Conservation (phyloP, 2,797 vertebrate genomes). For the Apogon hyalosoma region DNA sequence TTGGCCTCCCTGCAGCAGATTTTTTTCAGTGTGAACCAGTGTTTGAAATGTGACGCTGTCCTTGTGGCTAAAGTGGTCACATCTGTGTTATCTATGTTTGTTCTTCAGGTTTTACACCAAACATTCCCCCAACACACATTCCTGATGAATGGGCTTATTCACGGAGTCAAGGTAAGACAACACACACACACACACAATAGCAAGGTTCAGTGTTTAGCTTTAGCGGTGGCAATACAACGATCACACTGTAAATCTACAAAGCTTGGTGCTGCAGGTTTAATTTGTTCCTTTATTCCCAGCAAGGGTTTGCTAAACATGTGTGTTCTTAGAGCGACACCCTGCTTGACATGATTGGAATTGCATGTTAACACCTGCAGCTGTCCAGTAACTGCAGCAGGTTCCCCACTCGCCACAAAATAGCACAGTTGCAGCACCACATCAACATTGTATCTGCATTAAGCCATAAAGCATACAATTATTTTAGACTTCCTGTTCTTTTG, state of each 20-base stretch:
- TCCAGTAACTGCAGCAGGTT: slow-evolving; percentile 11
- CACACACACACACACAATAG: not conserved
- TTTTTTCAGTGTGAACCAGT: not conserved
- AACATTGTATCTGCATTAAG: not conserved
- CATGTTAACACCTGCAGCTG: slow-evolving; percentile 30
- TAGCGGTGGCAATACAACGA: too few species aligned
- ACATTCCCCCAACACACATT: slow-evolving; percentile 95
- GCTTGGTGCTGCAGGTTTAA: not conserved
- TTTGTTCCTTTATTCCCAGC: slow-evolving; percentile 5
- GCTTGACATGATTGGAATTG: slow-evolving; percentile 7
- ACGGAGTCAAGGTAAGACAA: slow-evolving; percentile 90
- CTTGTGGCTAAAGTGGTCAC: slow-evolving; percentile 19
- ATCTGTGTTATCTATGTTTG: slow-evolving; percentile 55
- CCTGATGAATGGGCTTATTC: slow-evolving; percentile 95
- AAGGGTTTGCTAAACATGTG: slow-evolving; percentile 31
- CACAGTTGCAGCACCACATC: slow-evolving; percentile 3
- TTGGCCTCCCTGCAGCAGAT: not conserved
- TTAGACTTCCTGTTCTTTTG: not conserved
- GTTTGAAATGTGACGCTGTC: not conserved
- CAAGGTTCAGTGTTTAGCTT: not conserved
- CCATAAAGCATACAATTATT: not conserved
- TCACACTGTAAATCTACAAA: too few species aligned
- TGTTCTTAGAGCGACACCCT: slow-evolving; percentile 15
- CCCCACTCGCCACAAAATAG: slow-evolving; percentile 12
- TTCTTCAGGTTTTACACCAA: slow-evolving; percentile 88